Evolutionary conservation across 2,113 vertebrate genomes (phyloP), one percentile per base, ranked within the genome.

Genomic region (Tricholaema leucomelas): DNA sequence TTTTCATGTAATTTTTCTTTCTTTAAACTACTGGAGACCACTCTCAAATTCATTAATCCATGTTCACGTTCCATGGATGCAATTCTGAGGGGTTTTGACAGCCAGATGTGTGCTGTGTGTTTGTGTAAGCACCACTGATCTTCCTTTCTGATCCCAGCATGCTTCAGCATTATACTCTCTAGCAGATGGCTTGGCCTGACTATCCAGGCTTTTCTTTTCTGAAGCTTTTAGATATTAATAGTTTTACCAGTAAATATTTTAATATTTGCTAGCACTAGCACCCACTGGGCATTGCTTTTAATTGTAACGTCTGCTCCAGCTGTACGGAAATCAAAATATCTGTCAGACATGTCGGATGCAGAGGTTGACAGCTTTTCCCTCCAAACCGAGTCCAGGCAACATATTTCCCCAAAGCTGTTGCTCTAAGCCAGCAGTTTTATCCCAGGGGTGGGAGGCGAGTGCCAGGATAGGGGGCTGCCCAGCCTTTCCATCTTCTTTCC

Each of bases 91-190:
- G 8, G 9, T 48, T 67, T 60, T 66, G 38, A 42, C 27, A 17
- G 18, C 31, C 20, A 4, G 69, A 6, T 55, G 69, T 14, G 52
- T 42, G 1, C 35, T 2, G 3, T 46, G 10, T 21, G 0, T 35
- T 40, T 18, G 24, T n/a, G 31, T 59, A 61, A 70, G 56, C 30
- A 8, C 20, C 10, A 7, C n/a, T 27, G 2, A 0, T 10, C 4
- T 40, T 66, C 21, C 85, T 20, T 48, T 81, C 66, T 42, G 63
- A 35, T 38, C 38, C 5, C 17, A 33, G 25, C 3, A 2, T 35
- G 50, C 33, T 40, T 42, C 38, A 30, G 42, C 1, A 0, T 73
- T 31, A 2, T 2, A 0, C 75, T 78, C 63, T 27, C 1, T 25
- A 25, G 21, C 40, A 84, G 38, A 4, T 3, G 5, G 6, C 64